Evolutionary conservation across 2,888 invertebrate species (phyloP).

Genomic region (Idaea straminata): DNA sequence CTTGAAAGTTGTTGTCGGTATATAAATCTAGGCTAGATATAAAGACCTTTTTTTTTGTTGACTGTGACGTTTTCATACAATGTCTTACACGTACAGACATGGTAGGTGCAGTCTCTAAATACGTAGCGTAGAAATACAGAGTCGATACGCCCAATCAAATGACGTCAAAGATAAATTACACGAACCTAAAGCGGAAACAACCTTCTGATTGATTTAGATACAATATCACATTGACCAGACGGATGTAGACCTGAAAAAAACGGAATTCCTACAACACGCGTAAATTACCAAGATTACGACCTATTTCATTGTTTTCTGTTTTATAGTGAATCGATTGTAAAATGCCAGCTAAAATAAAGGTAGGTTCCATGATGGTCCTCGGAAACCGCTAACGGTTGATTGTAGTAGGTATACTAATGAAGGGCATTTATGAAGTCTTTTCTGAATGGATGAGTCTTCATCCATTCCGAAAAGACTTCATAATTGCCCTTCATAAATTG

Average conservation of each 20-base stretch:
- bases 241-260: slow-evolving; percentile 8
- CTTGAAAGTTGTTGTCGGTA: too few relatives aligned
- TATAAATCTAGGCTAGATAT: too few relatives aligned
- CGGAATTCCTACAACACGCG: slow-evolving; percentile 7
- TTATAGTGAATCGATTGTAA: slow-evolving; percentile 5
- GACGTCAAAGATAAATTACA: neutral
- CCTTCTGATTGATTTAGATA: neutral
- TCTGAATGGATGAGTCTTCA: too few relatives aligned
- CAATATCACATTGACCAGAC: slow-evolving; percentile 7
- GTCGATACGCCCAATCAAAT: neutral
- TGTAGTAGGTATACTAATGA: too few relatives aligned
- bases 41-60: too few relatives aligned
- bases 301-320: slow-evolving; percentile 17
- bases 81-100: too few relatives aligned
- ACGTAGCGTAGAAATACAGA: neutral
- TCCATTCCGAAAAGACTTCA: too few relatives aligned
- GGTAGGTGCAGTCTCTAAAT: too few relatives aligned
- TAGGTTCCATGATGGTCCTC: neutral
- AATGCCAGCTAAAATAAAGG: neutral
- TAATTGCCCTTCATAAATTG: too few relatives aligned
- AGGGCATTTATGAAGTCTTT: too few relatives aligned
- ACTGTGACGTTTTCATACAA: too few relatives aligned
- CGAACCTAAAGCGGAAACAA: neutral
- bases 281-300: slow-evolving; percentile 17
- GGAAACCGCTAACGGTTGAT: neutral